A percentile compares a stretch with the other conserved stretches of the same genome.
Conservation (phyloP, 2,888 invertebrate genomes). For the Sarcophaga caerulescens region DNA sequence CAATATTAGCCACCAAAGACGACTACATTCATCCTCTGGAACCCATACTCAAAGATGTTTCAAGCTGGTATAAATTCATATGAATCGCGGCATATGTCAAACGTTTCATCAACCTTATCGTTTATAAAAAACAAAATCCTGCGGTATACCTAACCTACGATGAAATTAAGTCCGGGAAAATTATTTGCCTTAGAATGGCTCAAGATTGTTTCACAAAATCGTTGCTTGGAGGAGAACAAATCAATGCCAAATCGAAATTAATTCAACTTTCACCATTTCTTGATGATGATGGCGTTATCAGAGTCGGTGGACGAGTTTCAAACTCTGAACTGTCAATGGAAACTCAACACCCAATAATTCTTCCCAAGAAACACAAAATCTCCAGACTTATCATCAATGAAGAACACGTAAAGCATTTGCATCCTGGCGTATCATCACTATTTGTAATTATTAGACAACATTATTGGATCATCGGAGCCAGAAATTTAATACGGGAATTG, state of each 20-base stretch:
- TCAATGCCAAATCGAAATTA: constrained; percentile 12
- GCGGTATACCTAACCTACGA: background rate
- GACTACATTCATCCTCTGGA: background rate
- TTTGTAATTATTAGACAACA: too few species aligned
- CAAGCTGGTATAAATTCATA: constrained; percentile 39
- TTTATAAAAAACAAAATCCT: background rate
- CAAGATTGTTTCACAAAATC: constrained; percentile 19
- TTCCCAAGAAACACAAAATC: constrained; percentile 41
- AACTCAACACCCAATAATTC: constrained; percentile 61
- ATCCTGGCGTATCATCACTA: too few species aligned
- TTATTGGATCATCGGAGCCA: too few species aligned
- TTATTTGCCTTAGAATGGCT: background rate
- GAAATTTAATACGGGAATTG: too few species aligned
- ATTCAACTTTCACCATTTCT: constrained; percentile 51
- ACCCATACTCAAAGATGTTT: constrained; percentile 3
- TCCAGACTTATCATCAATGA: too few species aligned
- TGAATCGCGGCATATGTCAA: constrained; percentile 42
- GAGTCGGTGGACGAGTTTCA: constrained; percentile 53
- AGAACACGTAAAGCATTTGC: too few species aligned
- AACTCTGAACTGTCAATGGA: constrained; percentile 20
- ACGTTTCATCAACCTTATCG: constrained; percentile 43
- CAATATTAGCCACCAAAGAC: background rate
- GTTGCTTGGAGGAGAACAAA: background rate
- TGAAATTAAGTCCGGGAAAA: constrained; percentile 29
- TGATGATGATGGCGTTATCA: constrained; percentile 28